These are phyloP conservation scores for Arctopsyche grandis DNA, from an alignment of 1,140 invertebrate genomes.

Conservation along the genomic window DNA sequence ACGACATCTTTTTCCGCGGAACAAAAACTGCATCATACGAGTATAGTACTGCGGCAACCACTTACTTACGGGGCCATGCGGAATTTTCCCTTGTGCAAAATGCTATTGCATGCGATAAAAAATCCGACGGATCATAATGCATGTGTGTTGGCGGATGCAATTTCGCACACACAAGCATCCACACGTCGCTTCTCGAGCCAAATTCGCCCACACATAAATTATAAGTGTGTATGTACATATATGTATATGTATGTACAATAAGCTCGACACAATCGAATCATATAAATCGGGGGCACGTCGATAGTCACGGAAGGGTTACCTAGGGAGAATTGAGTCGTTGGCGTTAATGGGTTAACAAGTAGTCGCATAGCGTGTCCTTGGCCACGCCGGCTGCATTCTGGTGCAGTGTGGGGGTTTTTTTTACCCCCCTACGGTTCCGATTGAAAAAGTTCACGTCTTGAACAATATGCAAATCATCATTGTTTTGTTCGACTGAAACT, in stretches of 20 bases:
- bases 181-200: neutral
- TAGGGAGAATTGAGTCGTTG: neutral
- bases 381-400: constrained; percentile 23
- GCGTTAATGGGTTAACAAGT: neutral
- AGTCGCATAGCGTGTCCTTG: neutral
- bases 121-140: constrained; percentile 1
- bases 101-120: neutral
- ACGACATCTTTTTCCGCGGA: constrained; percentile 46
- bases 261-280: too few relatives aligned
- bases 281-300: too few relatives aligned
- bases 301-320: too few relatives aligned
- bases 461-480: constrained; percentile 38
- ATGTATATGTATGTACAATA: too few relatives aligned
- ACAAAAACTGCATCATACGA: constrained; percentile 38
- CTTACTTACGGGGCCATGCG: constrained; percentile 44
- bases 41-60: constrained; percentile 37
- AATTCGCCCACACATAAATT: neutral
- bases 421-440: neutral
- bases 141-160: constrained; percentile 1
- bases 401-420: neutral
- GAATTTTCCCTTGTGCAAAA: constrained; percentile 39
- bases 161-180: neutral
- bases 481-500: neutral
- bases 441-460: constrained; percentile 10
- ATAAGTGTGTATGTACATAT: too few relatives aligned